These are phyloP conservation scores for Cybosia mesomella DNA, from an alignment of 2,888 invertebrate species.

Conservation along the genomic window DNA sequence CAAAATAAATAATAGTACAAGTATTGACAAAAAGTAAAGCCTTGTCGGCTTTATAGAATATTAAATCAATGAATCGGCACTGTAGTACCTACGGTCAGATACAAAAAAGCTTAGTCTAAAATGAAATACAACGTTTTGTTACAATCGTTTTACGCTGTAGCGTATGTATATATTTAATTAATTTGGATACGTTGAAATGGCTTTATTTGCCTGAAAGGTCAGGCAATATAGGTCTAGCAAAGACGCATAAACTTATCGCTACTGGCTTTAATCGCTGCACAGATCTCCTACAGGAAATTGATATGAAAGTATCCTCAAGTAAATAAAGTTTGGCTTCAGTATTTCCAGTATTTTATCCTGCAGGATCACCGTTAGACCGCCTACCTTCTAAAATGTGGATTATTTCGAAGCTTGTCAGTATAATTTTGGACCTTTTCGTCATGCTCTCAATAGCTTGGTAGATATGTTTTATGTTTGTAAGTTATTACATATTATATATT, in stretches of 20 bases:
- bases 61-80: not conserved
- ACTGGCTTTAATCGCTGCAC: not conserved
- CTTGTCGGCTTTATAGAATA: not conserved
- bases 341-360: not conserved
- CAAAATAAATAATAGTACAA: not conserved
- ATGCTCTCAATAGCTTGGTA: too few relatives aligned
- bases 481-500: too few relatives aligned
- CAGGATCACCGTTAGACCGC: not conserved
- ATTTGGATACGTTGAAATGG: slow-evolving; percentile 3
- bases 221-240: slow-evolving; percentile 3
- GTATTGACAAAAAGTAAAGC: not conserved
- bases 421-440: not conserved
- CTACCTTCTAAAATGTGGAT: not conserved
- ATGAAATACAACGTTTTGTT: too few relatives aligned
- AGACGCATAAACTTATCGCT: slow-evolving; percentile 9
- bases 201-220: slow-evolving; percentile 1
- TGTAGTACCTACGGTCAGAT: slow-evolving; percentile 1
- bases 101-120: not conserved
- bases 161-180: not conserved
- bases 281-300: not conserved
- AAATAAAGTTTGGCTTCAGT: not conserved
- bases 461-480: too few relatives aligned
- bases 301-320: not conserved
- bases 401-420: not conserved
- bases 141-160: not conserved